Conservation (phyloP, 2,888 invertebrate species). For the Cephonodes hylas region DNA sequence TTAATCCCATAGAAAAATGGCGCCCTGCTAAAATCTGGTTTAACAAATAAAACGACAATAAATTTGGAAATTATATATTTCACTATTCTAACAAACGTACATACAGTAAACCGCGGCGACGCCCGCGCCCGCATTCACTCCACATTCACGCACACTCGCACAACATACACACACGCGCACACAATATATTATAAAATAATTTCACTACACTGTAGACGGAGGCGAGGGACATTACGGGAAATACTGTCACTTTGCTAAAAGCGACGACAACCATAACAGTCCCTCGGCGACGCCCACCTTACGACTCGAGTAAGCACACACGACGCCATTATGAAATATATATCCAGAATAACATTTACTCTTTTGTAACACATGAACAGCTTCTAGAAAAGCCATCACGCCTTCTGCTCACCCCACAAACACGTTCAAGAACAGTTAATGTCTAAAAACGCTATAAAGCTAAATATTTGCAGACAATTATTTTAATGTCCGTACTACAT, state of each 20-base stretch:
- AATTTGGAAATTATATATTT: slow-evolving; percentile 27
- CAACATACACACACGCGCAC: slow-evolving; percentile 12
- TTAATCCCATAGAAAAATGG: no score
- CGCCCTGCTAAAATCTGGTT: no score
- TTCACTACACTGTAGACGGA: slow-evolving; percentile 14
- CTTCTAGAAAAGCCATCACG: not conserved
- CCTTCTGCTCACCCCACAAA: not conserved
- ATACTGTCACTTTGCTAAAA: no score
- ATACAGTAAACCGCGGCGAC: slow-evolving; percentile 24
- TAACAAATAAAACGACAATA: slow-evolving; percentile 8
- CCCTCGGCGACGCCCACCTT: no score
- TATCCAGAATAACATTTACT: not conserved
- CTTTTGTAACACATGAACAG: not conserved
- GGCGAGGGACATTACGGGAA: not conserved
- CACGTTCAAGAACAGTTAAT: not conserved
- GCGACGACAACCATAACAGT: no score
- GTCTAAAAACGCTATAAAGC: not conserved
- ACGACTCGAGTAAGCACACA: not conserved
- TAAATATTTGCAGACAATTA: not conserved
- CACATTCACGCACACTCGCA: slow-evolving; percentile 12
- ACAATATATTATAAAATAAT: slow-evolving; percentile 11
- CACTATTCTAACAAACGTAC: slow-evolving; percentile 25
- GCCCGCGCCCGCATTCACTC: slow-evolving; percentile 12
- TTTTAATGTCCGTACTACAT: not conserved
- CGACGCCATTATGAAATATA: not conserved